These are phyloP conservation scores for Condylura cristata DNA, from an alignment of 2,113 vertebrate genomes.

Conservation along the genomic window DNA sequence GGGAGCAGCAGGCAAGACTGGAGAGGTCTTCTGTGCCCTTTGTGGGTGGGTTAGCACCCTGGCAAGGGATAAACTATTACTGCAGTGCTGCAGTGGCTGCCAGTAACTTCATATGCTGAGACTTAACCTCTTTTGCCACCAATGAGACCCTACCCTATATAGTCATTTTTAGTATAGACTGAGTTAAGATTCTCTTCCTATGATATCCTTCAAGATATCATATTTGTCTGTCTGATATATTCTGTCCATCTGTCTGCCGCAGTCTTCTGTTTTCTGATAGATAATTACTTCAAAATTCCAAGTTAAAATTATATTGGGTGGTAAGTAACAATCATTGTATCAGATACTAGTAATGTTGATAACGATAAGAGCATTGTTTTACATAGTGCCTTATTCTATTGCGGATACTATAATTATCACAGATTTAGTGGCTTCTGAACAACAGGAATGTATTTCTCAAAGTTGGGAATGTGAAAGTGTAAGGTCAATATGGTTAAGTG, in stretches of 20 bases:
- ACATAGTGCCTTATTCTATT: background rate
- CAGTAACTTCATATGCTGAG: too few relatives aligned
- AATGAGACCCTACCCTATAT: background rate
- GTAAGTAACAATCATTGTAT: background rate
- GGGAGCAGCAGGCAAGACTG: too few relatives aligned
- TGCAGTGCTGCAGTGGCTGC: too few relatives aligned
- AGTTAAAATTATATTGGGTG: background rate
- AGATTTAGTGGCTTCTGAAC: background rate
- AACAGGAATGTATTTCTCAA: background rate
- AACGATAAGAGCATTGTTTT: background rate
- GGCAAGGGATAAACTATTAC: too few relatives aligned
- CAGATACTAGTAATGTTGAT: background rate
- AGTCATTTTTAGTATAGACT: background rate
- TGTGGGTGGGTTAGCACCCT: too few relatives aligned
- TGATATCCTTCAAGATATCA: background rate
- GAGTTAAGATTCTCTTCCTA: background rate
- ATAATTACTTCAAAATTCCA: conserved; percentile 13
- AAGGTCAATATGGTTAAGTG: background rate
- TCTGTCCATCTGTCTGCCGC: background rate
- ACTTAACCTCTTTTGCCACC: too few relatives aligned
- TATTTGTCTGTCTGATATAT: background rate
- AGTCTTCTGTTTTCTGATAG: background rate
- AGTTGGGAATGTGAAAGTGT: background rate
- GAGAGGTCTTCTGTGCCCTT: too few relatives aligned
- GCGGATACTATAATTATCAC: background rate